Percentiles rank a stretch among this genome's conserved stretches.
Evolutionary conservation across 2,888 invertebrate genomes (phyloP).

Genomic region (Eupithecia abbreviata): DNA sequence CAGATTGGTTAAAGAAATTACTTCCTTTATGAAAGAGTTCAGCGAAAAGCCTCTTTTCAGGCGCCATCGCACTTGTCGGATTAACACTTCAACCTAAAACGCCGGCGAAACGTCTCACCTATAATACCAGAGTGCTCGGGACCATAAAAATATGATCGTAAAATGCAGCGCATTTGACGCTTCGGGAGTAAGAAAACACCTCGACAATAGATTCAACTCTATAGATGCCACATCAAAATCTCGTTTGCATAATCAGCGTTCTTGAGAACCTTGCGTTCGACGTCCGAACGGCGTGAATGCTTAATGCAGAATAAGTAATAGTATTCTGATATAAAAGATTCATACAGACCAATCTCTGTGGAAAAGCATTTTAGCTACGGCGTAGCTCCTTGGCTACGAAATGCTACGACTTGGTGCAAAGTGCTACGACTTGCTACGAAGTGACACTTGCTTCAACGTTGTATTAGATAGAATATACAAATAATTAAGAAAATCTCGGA

Average conservation of each 20-base stretch:
- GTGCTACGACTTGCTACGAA: not conserved
- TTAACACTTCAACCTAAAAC: slow-evolving; percentile 8
- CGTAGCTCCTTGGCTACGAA: not conserved
- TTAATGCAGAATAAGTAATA: slow-evolving; percentile 34
- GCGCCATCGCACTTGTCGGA: slow-evolving; percentile 11
- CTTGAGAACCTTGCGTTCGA: slow-evolving; percentile 33
- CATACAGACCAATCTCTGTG: not conserved
- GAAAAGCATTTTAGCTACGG: not conserved
- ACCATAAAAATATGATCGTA: slow-evolving; percentile 18
- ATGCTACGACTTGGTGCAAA: not conserved
- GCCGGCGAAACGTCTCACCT: slow-evolving; percentile 4
- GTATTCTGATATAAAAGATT: slow-evolving; percentile 1
- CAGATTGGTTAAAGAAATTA: slow-evolving; percentile 7
- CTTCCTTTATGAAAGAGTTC: slow-evolving; percentile 7
- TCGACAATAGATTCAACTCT: slow-evolving; percentile 31
- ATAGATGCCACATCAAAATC: slow-evolving; percentile 40
- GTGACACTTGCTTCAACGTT: too few species aligned
- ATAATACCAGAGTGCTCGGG: slow-evolving; percentile 6
- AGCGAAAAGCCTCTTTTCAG: slow-evolving; percentile 9
- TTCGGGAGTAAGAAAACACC: slow-evolving; percentile 22
- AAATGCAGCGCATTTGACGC: slow-evolving; percentile 25
- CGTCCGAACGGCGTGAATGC: slow-evolving; percentile 36
- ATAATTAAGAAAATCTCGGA: too few species aligned
- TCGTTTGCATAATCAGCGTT: slow-evolving; percentile 43
- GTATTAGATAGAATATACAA: too few species aligned